A percentile compares a stretch with the other conserved stretches of the same genome.
phyloP scores from a whole-genome alignment of 2,888 invertebrate genomes.

The Uropetala carovei region DNA sequence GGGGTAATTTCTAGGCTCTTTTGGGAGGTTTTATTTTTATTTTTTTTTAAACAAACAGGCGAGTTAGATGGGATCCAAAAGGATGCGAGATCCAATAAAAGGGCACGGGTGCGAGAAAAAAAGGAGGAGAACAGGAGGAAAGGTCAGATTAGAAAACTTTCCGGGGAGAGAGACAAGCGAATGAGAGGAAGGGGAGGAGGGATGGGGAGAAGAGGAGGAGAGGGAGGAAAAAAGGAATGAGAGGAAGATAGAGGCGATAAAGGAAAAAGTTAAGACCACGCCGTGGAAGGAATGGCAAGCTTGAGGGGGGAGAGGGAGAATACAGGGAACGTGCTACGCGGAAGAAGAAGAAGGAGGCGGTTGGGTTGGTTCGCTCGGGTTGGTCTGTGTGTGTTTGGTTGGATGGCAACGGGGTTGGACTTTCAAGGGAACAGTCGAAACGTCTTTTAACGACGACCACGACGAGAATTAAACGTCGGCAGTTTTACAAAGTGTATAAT shows the following conservation, averaged over 20 bases:
- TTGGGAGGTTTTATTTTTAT: neutral
- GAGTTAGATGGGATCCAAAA: conserved; percentile 52
- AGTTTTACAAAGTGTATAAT: neutral
- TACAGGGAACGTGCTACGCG: neutral
- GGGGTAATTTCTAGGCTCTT: neutral
- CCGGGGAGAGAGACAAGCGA: conserved; percentile 11
- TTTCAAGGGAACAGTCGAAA: neutral
- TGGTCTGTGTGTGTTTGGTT: too few species aligned
- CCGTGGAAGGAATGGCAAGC: conserved; percentile 55
- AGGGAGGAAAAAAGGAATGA: neutral
- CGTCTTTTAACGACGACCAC: conserved; percentile 25
- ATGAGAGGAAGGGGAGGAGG: neutral
- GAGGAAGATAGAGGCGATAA: conserved; percentile 47
- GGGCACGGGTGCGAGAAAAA: conserved; percentile 44
- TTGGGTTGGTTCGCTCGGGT: neutral
- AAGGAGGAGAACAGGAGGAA: conserved; percentile 49
- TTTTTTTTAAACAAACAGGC: conserved; percentile 41
- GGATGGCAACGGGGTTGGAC: too few species aligned
- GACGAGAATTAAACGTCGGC: conserved; percentile 4
- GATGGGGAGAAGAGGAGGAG: neutral
- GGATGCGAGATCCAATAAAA: conserved; percentile 62
- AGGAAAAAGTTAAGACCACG: conserved; percentile 55
- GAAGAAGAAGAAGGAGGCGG: neutral
- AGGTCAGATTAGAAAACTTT: conserved; percentile 64
- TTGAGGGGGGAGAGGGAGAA: neutral